Base-by-base conservation (phyloP, 1,140 invertebrate genomes). In the Chionoecetes opilio region DNA sequence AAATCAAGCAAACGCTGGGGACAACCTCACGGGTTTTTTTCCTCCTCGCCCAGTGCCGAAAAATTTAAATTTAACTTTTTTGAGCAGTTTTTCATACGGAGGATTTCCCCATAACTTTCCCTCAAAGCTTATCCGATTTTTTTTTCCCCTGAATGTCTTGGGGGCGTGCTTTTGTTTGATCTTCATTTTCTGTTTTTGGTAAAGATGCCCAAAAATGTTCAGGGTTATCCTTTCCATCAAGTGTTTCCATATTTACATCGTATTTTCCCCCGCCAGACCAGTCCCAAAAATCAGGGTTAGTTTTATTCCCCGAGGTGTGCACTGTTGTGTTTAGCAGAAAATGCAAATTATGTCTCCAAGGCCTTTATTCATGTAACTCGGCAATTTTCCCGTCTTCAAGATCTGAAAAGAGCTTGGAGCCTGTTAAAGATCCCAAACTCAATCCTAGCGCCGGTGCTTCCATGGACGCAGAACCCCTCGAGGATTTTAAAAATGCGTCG, bases 301-400 rank as follows among this genome's bases (percentile, higher is more conserved):
- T 21, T 26, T n/a, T 2, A 93, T 6, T 3, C 91, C 75, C 3
- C 29, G 35, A 3, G 90, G 90, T 9, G 38, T 31, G 2, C 90
- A 8, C 53, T 35, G n/a, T 31, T 29, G 3, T 34, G 5, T 82
- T 17, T 6, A 17, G 5, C n/a, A 6, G 75, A 82, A n/a, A 82
- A 93, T 29, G 91, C 91, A 82, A 93, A 91, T 29, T 75, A 9
- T 5, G 91, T 82, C 21, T 82, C 75, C 34, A 82, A 34, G 2
- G 63, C 34, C n/a, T 93, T 93, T 11, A 93, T n/a, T 93, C 53
- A 37, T 93, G 37, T 93, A 93, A 82, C 32, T 82, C 32, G 31
- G 46, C 2, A 11, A 53, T 32, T 53, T 46, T 38, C 90, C 41
- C 11, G 31, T 17, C 90, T 91, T 91, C 26, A 91, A 31, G 9